Conservation (phyloP, 2,797 vertebrate genomes). For the Oreonectes daqikongensis region DNA sequence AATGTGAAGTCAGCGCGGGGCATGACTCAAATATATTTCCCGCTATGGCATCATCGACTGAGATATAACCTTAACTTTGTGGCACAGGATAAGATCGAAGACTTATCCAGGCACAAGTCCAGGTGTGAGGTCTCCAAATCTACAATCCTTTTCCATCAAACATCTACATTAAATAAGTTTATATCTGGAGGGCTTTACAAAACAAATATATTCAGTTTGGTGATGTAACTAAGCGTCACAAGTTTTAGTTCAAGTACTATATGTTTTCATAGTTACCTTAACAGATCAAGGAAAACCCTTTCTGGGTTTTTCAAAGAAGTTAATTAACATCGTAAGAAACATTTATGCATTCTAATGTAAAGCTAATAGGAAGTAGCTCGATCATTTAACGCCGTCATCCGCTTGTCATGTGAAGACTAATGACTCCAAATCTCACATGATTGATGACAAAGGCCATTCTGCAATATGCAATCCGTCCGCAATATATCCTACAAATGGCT, state of each 20-base stretch:
- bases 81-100: background rate
- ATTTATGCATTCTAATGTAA: slow-evolving; percentile 4
- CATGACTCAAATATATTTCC: slow-evolving; percentile 37
- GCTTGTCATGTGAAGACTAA: slow-evolving; percentile 15
- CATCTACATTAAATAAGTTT: background rate
- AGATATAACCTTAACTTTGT: slow-evolving; percentile 28
- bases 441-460: slow-evolving; percentile 60
- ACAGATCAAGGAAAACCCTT: background rate
- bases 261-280: background rate
- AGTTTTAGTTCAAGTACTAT: background rate
- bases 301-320: background rate
- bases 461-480: slow-evolving; percentile 67
- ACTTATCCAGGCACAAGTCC: slow-evolving; percentile 77
- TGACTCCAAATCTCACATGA: slow-evolving; percentile 48
- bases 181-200: background rate
- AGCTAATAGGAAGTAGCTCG: background rate
- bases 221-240: too few species aligned
- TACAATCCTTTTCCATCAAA: background rate
- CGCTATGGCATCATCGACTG: slow-evolving; percentile 46
- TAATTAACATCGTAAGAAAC: background rate
- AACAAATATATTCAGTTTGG: background rate
- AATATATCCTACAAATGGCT: slow-evolving; percentile 59
- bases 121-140: slow-evolving; percentile 56
- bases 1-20: slow-evolving; percentile 35
- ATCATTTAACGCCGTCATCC: background rate